Base-by-base conservation (phyloP, 1,140 invertebrate genomes). In the Aphelenchoides besseyi region DNA sequence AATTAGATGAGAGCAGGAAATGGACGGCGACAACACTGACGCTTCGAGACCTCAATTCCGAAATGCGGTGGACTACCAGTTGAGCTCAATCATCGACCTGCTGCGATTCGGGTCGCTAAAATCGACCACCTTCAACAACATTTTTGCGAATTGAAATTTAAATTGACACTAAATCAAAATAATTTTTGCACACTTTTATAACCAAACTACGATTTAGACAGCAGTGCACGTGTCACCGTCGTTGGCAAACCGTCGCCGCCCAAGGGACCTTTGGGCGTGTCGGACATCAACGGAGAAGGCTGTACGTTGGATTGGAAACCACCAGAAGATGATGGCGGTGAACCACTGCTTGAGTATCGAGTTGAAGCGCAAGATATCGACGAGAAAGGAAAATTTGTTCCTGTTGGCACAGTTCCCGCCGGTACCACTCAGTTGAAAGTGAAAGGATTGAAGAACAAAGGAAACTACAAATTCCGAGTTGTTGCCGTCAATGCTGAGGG, bases 241-340 rank as follows among this genome's bases (percentile, higher is more conserved):
- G 89, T 75, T 92, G 91, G 85, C 91, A 92, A 72, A 90, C 91
- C 95, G 55, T 89, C 90, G 28, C 91, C 91, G 82, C 95, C 95
- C 0, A 92, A 95, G 78, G 95, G 94, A 37, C 95, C 95, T 0
- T 88, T 98, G 0, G 91, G 95, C 86, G 92, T 97, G 30, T 88
- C 90, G 3, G 93, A 97, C 85, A 91, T 98, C 18, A 95, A 91
- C n/a, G 92, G 93, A 84, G 94, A 97, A 84, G 92, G 93, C 18
- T 94, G 92, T 83, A 96, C 95, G 79, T 87, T 99, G 0, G 90
- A 92, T 79, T 99, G 96, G 96, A 90, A 94, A 71, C 94, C 95
- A 84, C 95, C 96, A 28, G 93, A 95, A 82, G 95, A 98, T 85
- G 95, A 98, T 86, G 97, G 97, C 80, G 97, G 97, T 33, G 91